A percentile compares a stretch with the other conserved stretches of the same genome.
Conservation (phyloP, 2,797 vertebrate species). For the Setipinna tenuifilis region DNA sequence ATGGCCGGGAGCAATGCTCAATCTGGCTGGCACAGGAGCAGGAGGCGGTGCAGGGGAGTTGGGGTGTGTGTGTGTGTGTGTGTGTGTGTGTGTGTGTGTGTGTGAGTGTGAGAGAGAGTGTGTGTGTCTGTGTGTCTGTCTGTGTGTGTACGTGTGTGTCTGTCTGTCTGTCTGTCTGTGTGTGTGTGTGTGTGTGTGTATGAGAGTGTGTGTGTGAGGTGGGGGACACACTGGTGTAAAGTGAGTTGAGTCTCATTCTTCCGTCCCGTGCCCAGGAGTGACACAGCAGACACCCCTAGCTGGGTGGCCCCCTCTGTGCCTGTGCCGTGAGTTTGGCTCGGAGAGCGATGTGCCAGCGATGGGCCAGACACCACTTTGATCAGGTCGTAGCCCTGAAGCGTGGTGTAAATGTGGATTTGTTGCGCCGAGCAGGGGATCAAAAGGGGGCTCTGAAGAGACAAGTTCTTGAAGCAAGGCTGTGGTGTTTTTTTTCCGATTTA, state of each 20-base stretch:
- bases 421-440: neutral
- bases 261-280: neutral
- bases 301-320: neutral
- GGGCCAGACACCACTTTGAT: neutral
- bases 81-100: neutral
- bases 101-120: no score
- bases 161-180: no score
- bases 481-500: neutral
- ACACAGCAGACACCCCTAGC: neutral
- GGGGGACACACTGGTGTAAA: neutral
- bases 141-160: no score
- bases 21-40: conserved; percentile 27
- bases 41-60: neutral
- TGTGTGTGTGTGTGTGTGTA: no score
- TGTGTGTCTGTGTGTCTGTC: neutral
- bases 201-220: neutral
- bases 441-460: neutral
- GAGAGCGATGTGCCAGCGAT: no score
- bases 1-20: neutral
- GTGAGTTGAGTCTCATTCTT: neutral
- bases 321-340: no score
- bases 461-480: neutral
- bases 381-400: neutral
- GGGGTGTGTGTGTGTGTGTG: neutral
- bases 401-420: neutral